phyloP scores from a whole-genome alignment of 2,888 invertebrate species.

The Apotomis capreana region DNA sequence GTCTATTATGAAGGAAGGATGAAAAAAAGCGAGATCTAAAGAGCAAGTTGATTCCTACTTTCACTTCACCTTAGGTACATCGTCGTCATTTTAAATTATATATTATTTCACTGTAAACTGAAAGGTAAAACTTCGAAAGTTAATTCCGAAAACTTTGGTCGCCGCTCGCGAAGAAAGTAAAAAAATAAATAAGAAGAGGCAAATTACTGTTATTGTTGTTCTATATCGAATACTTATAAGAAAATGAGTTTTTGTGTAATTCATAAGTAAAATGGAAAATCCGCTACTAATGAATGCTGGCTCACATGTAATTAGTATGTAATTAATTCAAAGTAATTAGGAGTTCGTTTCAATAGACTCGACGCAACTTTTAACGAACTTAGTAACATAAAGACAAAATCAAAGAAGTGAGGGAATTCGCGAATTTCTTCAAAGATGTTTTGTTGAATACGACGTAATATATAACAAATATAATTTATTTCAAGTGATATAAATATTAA shows the following conservation, averaged over 20 bases:
- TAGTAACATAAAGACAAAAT: slow-evolving; percentile 26
- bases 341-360: slow-evolving; percentile 31
- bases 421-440: slow-evolving; percentile 15
- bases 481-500: no score
- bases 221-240: neutral
- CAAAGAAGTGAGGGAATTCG: slow-evolving; percentile 11
- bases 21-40: no score
- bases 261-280: neutral
- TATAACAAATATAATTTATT: slow-evolving; percentile 19
- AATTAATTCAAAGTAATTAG: slow-evolving; percentile 44
- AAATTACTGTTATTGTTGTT: no score
- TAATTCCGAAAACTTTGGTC: no score
- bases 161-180: no score
- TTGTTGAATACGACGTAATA: slow-evolving; percentile 28
- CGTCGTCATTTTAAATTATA: no score
- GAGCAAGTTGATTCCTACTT: no score
- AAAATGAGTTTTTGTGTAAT: neutral
- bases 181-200: no score
- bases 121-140: no score
- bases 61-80: no score
- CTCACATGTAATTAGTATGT: slow-evolving; percentile 31
- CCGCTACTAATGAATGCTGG: slow-evolving; percentile 7
- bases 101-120: no score
- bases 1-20: no score
- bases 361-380: slow-evolving; percentile 33